Evolutionary conservation across 2,113 vertebrate genomes (phyloP), one percentile per base, ranked within the genome.

Genomic region (Phalacrocorax carbo): DNA sequence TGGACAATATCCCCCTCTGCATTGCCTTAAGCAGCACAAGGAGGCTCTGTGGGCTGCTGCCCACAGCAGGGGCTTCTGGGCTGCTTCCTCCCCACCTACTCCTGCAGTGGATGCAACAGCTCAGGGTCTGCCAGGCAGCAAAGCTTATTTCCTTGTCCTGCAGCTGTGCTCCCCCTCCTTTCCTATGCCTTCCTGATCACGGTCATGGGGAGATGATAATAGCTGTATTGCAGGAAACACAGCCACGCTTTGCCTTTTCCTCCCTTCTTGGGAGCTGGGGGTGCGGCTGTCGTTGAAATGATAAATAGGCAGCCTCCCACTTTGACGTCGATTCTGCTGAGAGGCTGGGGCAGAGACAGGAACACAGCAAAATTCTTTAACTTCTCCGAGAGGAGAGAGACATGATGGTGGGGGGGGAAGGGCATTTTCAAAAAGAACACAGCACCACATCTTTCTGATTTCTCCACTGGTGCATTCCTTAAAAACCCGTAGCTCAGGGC

Each of bases 341-440:
- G 44, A 44, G 36, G 26, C 86, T 54, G 79, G 27, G 27, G 22
- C 18, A 34, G 25, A 23, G 69, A 64, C 79, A 65, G 64, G 51
- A 73, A 55, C 38, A 13, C 0, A 0, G 23, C 5, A 61, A 75
- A 66, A 61, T 5, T 10, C 9, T 76, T 48, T 3, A 7, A 23
- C 19, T 30, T 48, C 61, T 66, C 40, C 0, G 0, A 5, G 15
- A 52, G 21, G 13, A 55, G 38, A 68, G 10, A 32, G 13, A 29
- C 6, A 2, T 0, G 13, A 27, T 42, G 55, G 51, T 30, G 21
- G 32, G 65, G 73, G 57, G 36, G 32, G 78, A 46, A 78, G 38
- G 34, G 22, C 14, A 23, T 3, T 2, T 36, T 29, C 3, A 0
- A 51, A 71, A 38, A 38, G 38, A 93, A 2, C 30, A 30, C 36